Base-by-base conservation (phyloP, 2,797 vertebrate species). In the Arctocebus calabarensis region DNA sequence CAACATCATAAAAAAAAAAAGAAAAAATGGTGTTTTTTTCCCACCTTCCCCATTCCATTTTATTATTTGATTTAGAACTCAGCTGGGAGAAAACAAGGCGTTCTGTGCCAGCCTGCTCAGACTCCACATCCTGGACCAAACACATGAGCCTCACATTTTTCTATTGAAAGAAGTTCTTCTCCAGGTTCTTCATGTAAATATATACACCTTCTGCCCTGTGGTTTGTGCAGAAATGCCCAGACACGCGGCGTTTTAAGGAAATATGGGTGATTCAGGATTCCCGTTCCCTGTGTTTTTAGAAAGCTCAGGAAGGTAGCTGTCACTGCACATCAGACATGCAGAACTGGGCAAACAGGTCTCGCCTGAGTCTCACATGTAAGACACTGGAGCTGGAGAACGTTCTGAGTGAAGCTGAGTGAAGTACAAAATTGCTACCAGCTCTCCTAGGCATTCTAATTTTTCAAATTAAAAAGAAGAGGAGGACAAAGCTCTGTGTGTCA, bases 391-490 rank as follows among this genome's bases (percentile, higher is more conserved):
- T 64, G 34, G 68, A 93, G 48, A 74, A 52, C 1, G 32, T 84
- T 90, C 55, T n/a, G 64, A 88, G 25, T 32, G 55, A 90, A 74
- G 34, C 64, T 68, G 37, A 59, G 20, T 90, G 62, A 89, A 78
- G 70, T n/a, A 37, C 4, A 27, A 92, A 83, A 74, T 61, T 94
- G 78, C 88, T 43, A 73, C 25, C 40, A 45, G 16, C n/a, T 91
- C 40, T 75, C 64, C 43, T 43, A 66, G 25, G 6, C 52, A 81
- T 48, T 87, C 66, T 84, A 59, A 77, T 64, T 64, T 86, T 94
- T 81, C 59, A 71, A 75, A 83, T 75, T 92, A 83, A 89, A 91
- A 84, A 81, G 17, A 70, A 13, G 20, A 79, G 17, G 55, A 81
- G 48, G 79, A 57, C 43, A 92, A 77, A 83, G 45, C 10, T 73